Evolutionary conservation across 2,113 vertebrate genomes (phyloP), one percentile per base, ranked within the genome.

Genomic region (Silurus meridionalis): DNA sequence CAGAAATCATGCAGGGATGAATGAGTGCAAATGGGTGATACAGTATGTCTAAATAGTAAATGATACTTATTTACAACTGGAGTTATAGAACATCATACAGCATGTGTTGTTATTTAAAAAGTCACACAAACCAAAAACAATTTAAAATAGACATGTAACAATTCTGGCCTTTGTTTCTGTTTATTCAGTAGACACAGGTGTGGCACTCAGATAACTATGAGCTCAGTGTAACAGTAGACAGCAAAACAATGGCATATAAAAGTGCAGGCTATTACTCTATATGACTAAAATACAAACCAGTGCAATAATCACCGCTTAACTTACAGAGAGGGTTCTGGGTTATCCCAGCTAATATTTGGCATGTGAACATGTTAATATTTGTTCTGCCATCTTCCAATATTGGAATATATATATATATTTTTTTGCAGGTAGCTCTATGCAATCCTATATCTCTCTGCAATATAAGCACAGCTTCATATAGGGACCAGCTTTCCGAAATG

Each of bases 131-230:
- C 13, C 50, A 80, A 15, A 80, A 58, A 60, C 14, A 19, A 48
- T 21, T 50, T 10, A 71, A 23, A 48, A 61, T 11, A 28, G 17
- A 81, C 53, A 78, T 9, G 46, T 8, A 66, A 66, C 37, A 80
- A 80, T 10, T 11, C 17, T 21, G 78, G 57, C n/a, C 28, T 87
- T 88, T 86, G 87, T 86, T 57, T 85, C 61, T 63, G 64, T 87
- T 89, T 89, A 90, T 89, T 87, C 82, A 79, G 77, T 80, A 82
- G 88, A 81, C 87, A 88, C 86, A 87, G 86, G 67, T 61, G 80
- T 87, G 83, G 85, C 80, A 82, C 25, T 69, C 81, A 72, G 85
- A 85, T 85, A 85, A 67, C 67, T 58, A 80, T 78, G 78, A 89
- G 67, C 74, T 82, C 46, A 69, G 82, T 57, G 50, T 83, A 23